Evolutionary conservation across 2,888 invertebrate genomes (phyloP).

Genomic region (Drosophila subsilvestris): DNA sequence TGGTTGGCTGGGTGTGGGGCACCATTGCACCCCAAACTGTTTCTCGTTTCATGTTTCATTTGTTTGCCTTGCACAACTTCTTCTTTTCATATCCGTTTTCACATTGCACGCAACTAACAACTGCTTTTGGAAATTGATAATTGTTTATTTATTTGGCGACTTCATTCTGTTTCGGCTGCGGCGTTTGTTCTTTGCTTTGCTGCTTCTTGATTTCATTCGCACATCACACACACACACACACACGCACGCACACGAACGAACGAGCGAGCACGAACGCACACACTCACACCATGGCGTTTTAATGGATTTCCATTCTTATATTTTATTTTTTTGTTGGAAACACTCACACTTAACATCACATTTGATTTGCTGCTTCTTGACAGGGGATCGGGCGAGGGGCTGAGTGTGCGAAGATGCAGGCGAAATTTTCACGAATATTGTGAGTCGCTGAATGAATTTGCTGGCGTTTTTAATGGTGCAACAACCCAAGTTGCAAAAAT

Average conservation of each 20-base stretch:
- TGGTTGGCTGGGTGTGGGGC: background rate
- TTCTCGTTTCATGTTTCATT: background rate
- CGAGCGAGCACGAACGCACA: constrained; percentile 12
- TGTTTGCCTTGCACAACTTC: background rate
- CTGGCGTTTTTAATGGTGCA: background rate
- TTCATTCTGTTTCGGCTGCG: constrained; percentile 9
- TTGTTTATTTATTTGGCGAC: constrained; percentile 17
- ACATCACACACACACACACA: constrained; percentile 37
- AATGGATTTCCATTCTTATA: constrained; percentile 26
- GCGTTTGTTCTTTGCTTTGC: constrained; percentile 23
- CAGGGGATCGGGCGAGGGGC: background rate
- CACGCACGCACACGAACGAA: constrained; percentile 11
- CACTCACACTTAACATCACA: constrained; percentile 76
- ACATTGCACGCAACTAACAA: background rate
- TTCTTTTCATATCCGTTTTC: background rate
- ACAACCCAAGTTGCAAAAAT: too few species aligned
- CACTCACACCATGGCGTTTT: constrained; percentile 26
- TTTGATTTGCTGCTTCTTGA: constrained; percentile 49
- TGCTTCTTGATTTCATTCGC: constrained; percentile 21
- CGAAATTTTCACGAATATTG: constrained; percentile 52
- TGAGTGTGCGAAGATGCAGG: constrained; percentile 24
- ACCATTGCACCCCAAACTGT: background rate
- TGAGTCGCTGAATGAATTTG: background rate
- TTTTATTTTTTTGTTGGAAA: constrained; percentile 3
- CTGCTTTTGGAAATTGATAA: background rate